Conservation (phyloP, 2,113 vertebrate genomes). For the Odobenus rosmarus region DNA sequence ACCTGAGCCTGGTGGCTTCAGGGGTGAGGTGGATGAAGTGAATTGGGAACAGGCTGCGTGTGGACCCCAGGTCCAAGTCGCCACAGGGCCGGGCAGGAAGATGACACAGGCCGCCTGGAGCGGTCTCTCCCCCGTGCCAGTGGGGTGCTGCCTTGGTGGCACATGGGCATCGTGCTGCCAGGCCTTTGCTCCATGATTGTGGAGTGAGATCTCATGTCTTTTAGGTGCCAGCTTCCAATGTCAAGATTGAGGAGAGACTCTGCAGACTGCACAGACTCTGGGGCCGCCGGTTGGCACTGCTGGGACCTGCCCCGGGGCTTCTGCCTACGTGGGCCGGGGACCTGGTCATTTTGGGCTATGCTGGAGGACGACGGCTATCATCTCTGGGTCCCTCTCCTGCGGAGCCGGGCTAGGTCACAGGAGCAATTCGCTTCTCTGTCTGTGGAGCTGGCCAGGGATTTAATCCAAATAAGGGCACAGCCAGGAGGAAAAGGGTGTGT, state of each 20-base stretch:
- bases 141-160: not conserved
- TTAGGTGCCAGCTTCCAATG: not conserved
- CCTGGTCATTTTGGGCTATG: not conserved
- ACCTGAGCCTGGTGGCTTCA: not conserved
- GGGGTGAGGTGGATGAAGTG: fast-evolving
- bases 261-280: fast-evolving
- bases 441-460: conserved; percentile 66
- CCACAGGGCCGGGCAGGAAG: fast-evolving
- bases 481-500: conserved; percentile 83
- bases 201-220: not conserved
- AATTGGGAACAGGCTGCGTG: not conserved
- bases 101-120: no score
- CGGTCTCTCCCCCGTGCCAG: fast-evolving
- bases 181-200: not conserved
- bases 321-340: fast-evolving
- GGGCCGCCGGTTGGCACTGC: fast-evolving
- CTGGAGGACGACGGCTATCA: not conserved
- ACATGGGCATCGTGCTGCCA: fast-evolving
- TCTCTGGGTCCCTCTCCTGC: not conserved
- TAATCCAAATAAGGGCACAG: conserved; percentile 53
- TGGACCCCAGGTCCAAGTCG: not conserved
- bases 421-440: conserved; percentile 69
- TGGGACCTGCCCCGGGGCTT: not conserved
- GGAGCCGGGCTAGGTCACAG: not conserved
- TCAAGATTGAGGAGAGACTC: not conserved